Evolutionary conservation across 2,113 vertebrate species (phyloP).

Genomic region (Suncus etruscus): DNA sequence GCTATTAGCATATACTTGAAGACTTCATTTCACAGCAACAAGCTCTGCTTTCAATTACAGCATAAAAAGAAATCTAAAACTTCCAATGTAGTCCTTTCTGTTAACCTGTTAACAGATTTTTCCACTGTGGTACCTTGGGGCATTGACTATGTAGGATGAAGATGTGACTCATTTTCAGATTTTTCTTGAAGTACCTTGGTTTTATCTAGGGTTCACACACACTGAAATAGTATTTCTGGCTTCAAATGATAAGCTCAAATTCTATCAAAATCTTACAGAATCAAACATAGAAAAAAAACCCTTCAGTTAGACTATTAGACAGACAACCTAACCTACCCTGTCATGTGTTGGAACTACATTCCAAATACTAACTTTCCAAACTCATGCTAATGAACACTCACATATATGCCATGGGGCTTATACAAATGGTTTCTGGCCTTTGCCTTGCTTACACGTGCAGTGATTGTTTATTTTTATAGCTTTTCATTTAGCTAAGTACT

Average conservation of each 20-base stretch:
- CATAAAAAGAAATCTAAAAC: constrained; percentile 29
- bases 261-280: constrained; percentile 40
- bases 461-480: background rate
- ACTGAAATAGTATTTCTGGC: constrained; percentile 30
- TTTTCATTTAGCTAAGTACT: background rate
- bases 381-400: background rate
- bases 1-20: constrained; percentile 15
- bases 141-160: background rate
- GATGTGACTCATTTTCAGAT: background rate
- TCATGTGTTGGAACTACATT: background rate
- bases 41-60: constrained; percentile 24
- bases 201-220: background rate
- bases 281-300: background rate
- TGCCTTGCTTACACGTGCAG: background rate
- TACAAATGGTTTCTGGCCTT: background rate
- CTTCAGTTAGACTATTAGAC: background rate
- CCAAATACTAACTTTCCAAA: background rate
- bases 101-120: background rate
- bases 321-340: background rate
- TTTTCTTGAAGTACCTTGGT: background rate
- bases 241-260: constrained; percentile 43
- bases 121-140: background rate
- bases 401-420: background rate
- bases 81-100: background rate
- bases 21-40: constrained; percentile 34